Conservation (phyloP, 2,888 invertebrate species). For the Plagodis pulveraria region DNA sequence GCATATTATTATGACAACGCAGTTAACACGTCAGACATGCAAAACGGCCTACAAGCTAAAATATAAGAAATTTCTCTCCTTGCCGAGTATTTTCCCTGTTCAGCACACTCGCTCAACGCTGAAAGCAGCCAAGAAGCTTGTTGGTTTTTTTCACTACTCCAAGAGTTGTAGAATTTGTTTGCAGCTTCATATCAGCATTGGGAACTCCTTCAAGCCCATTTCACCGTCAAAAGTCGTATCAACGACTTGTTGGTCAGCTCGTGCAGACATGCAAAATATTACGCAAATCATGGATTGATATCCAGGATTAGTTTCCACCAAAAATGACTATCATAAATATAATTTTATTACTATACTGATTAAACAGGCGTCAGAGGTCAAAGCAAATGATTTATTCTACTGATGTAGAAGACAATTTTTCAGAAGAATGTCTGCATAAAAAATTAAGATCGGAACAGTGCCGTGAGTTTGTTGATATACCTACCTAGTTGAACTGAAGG, state of each 20-base stretch:
- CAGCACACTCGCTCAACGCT: conserved; percentile 11
- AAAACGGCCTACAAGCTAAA: conserved; percentile 12
- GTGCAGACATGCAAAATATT: conserved; percentile 11
- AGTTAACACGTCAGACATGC: conserved; percentile 9
- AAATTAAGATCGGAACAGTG: no score
- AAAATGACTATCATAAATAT: no score
- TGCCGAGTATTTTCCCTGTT: conserved; percentile 7
- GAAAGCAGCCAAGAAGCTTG: conserved; percentile 7
- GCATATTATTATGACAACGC: conserved; percentile 15
- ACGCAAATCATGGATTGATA: background rate
- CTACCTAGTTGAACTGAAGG: no score
- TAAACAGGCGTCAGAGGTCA: no score
- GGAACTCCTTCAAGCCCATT: background rate
- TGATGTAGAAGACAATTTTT: no score
- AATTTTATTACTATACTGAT: no score
- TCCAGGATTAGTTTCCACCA: background rate
- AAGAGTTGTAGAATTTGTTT: conserved; percentile 11
- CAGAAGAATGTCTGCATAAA: no score
- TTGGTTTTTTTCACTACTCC: conserved; percentile 1
- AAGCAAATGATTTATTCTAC: no score
- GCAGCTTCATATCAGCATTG: conserved; percentile 1
- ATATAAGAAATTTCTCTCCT: conserved; percentile 1
- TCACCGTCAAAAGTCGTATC: conserved; percentile 4
- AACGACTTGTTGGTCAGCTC: conserved; percentile 10
- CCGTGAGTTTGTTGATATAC: no score